Conservation (phyloP, 2,113 vertebrate species). For the Parus major region DNA sequence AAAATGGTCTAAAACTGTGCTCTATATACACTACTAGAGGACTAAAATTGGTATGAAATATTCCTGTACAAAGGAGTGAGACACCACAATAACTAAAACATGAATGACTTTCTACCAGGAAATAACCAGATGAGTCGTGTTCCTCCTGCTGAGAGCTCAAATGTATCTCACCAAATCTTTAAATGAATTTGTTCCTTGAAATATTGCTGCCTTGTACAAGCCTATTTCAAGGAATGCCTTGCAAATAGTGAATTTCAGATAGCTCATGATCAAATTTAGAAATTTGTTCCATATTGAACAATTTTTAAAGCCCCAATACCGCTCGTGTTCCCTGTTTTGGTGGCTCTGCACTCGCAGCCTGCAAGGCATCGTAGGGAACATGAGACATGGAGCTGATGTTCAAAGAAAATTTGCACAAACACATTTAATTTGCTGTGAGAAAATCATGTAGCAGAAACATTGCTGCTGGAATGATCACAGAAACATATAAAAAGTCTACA, state of each 20-base stretch:
- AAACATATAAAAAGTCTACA: neutral
- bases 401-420: neutral
- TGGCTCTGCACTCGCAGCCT: neutral
- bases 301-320: neutral
- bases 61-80: neutral
- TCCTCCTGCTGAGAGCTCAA: neutral
- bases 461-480: neutral
- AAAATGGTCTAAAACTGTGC: neutral
- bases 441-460: neutral
- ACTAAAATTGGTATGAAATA: neutral
- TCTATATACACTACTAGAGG: neutral
- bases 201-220: neutral
- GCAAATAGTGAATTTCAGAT: neutral
- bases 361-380: neutral
- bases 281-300: neutral
- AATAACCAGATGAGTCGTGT: neutral
- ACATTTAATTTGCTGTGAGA: neutral
- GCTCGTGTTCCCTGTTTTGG: neutral
- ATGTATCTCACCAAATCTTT: neutral
- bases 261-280: neutral
- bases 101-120: neutral
- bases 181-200: neutral
- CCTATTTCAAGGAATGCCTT: neutral
- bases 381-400: rapidly evolving
- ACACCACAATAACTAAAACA: neutral